phyloP scores from a whole-genome alignment of 2,797 vertebrate genomes.

The Nyctalus aviator region DNA sequence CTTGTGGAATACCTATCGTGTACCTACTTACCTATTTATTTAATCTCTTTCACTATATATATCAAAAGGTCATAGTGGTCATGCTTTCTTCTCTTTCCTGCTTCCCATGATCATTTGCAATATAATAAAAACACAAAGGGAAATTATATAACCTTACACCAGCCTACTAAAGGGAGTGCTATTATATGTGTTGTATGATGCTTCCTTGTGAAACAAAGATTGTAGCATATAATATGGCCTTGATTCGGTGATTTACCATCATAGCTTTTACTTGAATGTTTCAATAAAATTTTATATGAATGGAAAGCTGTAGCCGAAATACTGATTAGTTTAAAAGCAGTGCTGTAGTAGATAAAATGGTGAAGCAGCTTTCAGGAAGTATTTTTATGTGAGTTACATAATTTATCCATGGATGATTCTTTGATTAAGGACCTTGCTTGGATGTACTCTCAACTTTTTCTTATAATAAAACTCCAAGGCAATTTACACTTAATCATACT shows the following conservation, averaged over 20 bases:
- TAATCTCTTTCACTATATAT: background rate
- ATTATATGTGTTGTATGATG: background rate
- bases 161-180: background rate
- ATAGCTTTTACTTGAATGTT: background rate
- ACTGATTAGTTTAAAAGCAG: background rate
- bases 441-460: conserved; percentile 44
- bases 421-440: conserved; percentile 72
- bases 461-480: conserved; percentile 66
- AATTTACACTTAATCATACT: conserved; percentile 73
- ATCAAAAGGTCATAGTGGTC: background rate
- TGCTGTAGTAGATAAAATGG: conserved; percentile 36
- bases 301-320: background rate
- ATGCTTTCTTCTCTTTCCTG: background rate
- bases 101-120: background rate
- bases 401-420: conserved; percentile 52
- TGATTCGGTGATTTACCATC: background rate
- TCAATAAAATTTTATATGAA: background rate
- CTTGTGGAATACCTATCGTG: background rate
- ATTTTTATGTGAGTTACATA: conserved; percentile 59
- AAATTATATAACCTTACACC: background rate
- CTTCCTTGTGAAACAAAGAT: conserved; percentile 46
- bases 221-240: background rate
- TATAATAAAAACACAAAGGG: background rate
- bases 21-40: background rate
- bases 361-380: conserved; percentile 31